These are phyloP conservation scores for Euplagia quadripunctaria DNA, from an alignment of 2,888 invertebrate genomes.

Conservation along the genomic window DNA sequence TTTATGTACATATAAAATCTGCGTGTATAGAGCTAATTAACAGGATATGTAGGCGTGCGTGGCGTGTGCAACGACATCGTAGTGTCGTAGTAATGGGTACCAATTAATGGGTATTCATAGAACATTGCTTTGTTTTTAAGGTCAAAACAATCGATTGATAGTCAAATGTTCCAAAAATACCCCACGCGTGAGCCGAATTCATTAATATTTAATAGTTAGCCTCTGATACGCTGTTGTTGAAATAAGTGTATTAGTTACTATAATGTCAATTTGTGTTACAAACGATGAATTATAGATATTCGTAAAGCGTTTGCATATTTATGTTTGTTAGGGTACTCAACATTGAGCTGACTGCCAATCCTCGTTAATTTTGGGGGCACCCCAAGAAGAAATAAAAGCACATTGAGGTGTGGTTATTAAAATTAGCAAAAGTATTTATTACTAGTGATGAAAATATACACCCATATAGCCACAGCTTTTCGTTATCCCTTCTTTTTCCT, in stretches of 20 bases:
- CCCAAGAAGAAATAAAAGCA: too few relatives aligned
- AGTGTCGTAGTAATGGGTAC: neutral
- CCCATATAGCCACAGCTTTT: too few relatives aligned
- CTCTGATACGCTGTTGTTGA: slow-evolving; percentile 11
- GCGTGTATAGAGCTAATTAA: neutral
- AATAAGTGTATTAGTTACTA: neutral
- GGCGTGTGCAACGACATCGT: neutral
- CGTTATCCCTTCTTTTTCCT: too few relatives aligned
- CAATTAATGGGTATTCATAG: slow-evolving; percentile 14
- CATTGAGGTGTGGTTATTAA: too few relatives aligned
- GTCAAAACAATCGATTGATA: slow-evolving; percentile 45
- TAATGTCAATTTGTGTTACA: neutral
- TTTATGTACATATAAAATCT: neutral
- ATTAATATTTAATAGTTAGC: slow-evolving; percentile 24
- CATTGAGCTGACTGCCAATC: too few relatives aligned
- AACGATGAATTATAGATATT: neutral
- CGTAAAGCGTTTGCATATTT: neutral
- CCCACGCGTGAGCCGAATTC: slow-evolving; percentile 24
- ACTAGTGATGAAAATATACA: too few relatives aligned
- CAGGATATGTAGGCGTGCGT: neutral
- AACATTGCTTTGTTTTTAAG: slow-evolving; percentile 32
- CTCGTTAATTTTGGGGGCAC: too few relatives aligned
- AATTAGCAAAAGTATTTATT: too few relatives aligned
- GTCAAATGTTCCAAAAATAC: slow-evolving; percentile 36
- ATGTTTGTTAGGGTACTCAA: too few relatives aligned